Conservation (phyloP, 2,888 invertebrate species). For the Augiades crinisus region DNA sequence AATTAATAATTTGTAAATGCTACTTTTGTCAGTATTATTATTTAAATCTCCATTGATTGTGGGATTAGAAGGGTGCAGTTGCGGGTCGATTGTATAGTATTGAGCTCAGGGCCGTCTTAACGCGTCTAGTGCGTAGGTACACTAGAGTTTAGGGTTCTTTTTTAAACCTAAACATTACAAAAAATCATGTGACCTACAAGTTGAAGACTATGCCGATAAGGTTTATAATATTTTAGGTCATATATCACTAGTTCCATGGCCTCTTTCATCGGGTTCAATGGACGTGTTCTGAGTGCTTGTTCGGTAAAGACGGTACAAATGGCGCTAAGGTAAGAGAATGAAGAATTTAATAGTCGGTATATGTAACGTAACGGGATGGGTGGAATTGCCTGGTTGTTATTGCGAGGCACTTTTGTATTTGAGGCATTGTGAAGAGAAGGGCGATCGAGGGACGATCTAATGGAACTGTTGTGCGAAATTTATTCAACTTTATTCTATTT, state of each 20-base stretch:
- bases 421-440: not conserved
- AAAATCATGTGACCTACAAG: too few relatives aligned
- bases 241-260: too few relatives aligned
- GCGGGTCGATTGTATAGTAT: not conserved
- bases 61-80: constrained; percentile 3
- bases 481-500: constrained; percentile 17
- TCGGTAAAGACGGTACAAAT: not conserved
- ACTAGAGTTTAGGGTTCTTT: too few relatives aligned
- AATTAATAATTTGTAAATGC: constrained; percentile 2
- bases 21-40: constrained; percentile 9
- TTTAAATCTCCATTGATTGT: not conserved
- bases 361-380: not conserved
- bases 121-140: not conserved
- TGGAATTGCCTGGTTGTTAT: not conserved
- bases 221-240: too few relatives aligned
- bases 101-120: not conserved
- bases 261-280: not conserved
- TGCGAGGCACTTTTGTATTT: not conserved
- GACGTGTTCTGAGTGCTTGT: not conserved
- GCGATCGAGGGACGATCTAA: not conserved
- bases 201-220: not conserved
- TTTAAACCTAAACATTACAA: too few relatives aligned
- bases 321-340: not conserved
- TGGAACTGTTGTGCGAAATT: constrained; percentile 6
- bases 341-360: constrained; percentile 20